Base-by-base conservation (phyloP, 2,797 vertebrate genomes). In the Tympanoctomys barrerae region DNA sequence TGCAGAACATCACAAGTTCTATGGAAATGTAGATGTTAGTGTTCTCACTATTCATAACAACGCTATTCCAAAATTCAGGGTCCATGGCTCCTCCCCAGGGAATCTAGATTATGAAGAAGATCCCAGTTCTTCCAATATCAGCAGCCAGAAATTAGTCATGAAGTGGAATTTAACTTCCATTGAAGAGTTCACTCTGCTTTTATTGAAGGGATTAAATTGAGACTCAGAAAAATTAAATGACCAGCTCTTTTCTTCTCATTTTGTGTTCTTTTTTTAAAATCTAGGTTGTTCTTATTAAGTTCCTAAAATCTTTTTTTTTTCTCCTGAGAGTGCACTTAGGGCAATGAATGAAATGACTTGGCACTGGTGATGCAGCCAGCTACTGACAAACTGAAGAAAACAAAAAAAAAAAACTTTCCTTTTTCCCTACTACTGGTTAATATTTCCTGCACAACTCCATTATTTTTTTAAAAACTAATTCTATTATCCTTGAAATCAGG, bases 291-390 rank as follows among this genome's bases (percentile, higher is more conserved):
- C 42, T 18, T 70, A 46, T 36, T 73, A 95, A 36, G 14, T 19
- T 62, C 19, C 7, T 92, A 49, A 73, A 57, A 79, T 78, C 5
- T 10, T 73, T 91, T 87, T 42, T 86, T 49, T 49, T 49, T 49
- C 39, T 84, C 28, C n/a, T 11, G 16, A 83, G 39, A 52, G 21
- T 42, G 42, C 26, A n/a, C 73, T 96, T 61, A 59, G 84, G 64
- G 62, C 89, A 84, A 73, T 62, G n/a, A 49, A n/a, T 22, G 68
- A 89, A 62, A 80, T 33, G 13, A 54, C 84, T 84, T 80, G n/a
- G 77, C 36, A 82, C 16, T 22, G 49, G 49, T 73, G 31, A n/a
- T 57, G n/a, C 18, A 71, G 36, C 42, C 64, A 19, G 26, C 46
- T 11, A n/a, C 52, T 22, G 21, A 52, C n/a, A 75, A 26, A 21